These are phyloP conservation scores for Nyctibius grandis DNA, from an alignment of 2,797 vertebrate genomes.

Conservation along the genomic window DNA sequence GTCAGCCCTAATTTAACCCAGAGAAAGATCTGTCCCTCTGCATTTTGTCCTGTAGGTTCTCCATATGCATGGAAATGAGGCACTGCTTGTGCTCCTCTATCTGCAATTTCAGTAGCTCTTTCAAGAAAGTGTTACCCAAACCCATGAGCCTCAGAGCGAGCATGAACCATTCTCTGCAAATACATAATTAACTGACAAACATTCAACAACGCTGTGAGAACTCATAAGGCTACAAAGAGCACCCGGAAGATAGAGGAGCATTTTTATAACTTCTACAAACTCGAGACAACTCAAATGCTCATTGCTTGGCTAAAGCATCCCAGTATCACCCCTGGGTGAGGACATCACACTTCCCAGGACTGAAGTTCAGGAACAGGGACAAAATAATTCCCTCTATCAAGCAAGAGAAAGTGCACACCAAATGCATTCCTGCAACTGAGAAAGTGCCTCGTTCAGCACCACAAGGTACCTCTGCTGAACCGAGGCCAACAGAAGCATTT, in stretches of 20 bases:
- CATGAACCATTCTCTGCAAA: not conserved
- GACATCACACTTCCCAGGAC: not conserved
- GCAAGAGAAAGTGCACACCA: not conserved
- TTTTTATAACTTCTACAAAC: not conserved
- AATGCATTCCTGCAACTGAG: not conserved
- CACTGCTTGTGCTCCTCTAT: not conserved
- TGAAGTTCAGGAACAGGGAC: accelerated
- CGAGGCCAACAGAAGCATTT: not conserved
- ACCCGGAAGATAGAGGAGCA: not conserved
- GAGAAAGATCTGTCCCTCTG: not conserved
- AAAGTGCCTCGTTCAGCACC: not conserved
- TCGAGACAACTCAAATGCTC: not conserved
- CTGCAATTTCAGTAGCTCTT: not conserved
- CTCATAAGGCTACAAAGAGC: not conserved
- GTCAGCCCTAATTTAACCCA: not conserved
- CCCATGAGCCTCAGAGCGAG: not conserved
- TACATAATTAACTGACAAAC: not conserved
- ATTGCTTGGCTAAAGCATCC: not conserved
- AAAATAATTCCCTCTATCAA: not conserved
- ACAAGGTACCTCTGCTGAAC: not conserved
- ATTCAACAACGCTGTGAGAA: not conserved
- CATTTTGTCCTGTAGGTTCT: not conserved
- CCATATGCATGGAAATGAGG: not conserved
- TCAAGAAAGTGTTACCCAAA: not conserved
- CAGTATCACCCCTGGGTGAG: not conserved